Evolutionary conservation across 2,888 invertebrate species (phyloP).

Genomic region (Acleris holmiana): DNA sequence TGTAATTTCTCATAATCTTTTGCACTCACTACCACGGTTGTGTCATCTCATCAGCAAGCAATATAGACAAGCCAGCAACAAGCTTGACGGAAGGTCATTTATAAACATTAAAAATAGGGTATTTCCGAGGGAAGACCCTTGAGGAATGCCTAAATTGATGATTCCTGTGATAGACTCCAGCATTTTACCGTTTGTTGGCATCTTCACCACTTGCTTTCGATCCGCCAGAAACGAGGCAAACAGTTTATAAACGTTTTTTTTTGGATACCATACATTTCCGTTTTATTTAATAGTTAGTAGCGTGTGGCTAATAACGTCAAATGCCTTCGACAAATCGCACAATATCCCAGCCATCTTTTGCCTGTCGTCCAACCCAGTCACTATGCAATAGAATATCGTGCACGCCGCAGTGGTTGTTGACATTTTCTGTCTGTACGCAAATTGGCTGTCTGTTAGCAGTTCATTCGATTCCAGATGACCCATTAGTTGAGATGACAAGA

Average conservation of each 20-base stretch:
- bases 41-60: too few relatives aligned
- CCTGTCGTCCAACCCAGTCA: neutral
- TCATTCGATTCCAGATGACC: neutral
- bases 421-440: conserved; percentile 1
- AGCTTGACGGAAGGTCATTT: neutral
- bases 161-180: neutral
- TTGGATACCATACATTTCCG: neutral
- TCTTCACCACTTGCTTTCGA: neutral
- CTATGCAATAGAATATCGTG: neutral
- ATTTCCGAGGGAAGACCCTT: neutral
- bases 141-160: too few relatives aligned
- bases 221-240: neutral
- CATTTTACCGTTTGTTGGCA: neutral
- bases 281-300: neutral
- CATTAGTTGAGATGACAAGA: neutral
- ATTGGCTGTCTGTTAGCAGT: neutral
- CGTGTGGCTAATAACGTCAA: neutral
- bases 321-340: neutral
- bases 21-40: too few relatives aligned
- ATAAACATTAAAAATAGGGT: neutral
- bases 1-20: too few relatives aligned
- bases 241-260: neutral
- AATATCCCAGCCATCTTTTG: neutral
- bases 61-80: too few relatives aligned
- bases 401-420: neutral